Conservation (phyloP, 2,888 invertebrate genomes). For the Cataglyphis altisquamis region DNA sequence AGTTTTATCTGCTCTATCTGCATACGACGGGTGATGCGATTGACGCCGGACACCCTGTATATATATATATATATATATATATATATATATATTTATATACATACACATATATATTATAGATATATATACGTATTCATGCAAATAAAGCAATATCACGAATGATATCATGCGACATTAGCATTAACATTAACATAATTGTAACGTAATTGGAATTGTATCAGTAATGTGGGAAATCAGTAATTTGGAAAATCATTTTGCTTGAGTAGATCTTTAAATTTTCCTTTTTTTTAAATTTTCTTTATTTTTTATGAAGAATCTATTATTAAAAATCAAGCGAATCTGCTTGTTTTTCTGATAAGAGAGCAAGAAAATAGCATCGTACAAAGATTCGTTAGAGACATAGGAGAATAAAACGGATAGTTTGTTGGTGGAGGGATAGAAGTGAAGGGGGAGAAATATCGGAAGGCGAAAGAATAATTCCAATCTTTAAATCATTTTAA, state of each 20-base stretch:
- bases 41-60: too few relatives aligned
- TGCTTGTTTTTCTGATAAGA: neutral
- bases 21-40: too few relatives aligned
- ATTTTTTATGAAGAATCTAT: neutral
- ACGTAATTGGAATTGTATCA: neutral
- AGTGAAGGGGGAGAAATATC: neutral
- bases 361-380: neutral
- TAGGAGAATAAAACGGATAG: constrained; percentile 20
- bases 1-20: too few relatives aligned
- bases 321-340: neutral
- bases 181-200: neutral
- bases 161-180: neutral
- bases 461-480: constrained; percentile 67
- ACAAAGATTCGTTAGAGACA: constrained; percentile 28
- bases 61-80: too few relatives aligned
- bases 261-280: neutral
- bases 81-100: too few relatives aligned
- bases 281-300: neutral
- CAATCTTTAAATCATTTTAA: constrained; percentile 75
- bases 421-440: neutral
- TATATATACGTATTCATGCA: neutral
- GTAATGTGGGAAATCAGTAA: too few relatives aligned
- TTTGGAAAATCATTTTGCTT: neutral
- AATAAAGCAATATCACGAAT: neutral
- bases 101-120: neutral